Evolutionary conservation across 2,113 vertebrate species (phyloP).

Genomic region (Oreochromis niloticus): DNA sequence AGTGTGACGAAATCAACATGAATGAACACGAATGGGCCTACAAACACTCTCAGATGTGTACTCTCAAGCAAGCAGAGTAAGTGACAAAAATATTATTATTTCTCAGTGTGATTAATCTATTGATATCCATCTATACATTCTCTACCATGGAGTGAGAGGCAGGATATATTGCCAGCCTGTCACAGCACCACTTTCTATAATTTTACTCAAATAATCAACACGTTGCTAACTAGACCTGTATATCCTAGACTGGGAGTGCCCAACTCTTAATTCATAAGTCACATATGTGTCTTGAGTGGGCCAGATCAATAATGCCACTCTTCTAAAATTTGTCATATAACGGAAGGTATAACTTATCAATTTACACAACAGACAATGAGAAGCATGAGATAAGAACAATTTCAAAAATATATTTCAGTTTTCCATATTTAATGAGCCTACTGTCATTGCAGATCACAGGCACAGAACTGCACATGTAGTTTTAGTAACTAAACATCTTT

Average conservation of each 20-base stretch:
- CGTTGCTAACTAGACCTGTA: accelerated
- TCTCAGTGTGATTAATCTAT: not conserved
- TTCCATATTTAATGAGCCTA: not conserved
- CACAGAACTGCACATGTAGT: not conserved
- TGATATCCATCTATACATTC: not conserved
- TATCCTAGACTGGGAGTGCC: not conserved
- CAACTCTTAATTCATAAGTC: accelerated
- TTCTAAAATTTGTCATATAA: not conserved
- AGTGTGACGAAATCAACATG: not conserved
- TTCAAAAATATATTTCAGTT: not conserved
- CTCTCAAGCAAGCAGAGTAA: not conserved
- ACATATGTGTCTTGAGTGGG: not conserved
- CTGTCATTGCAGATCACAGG: not conserved
- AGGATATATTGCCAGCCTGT: not conserved
- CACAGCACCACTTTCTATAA: accelerated
- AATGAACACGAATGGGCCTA: not conserved
- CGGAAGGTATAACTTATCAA: not conserved
- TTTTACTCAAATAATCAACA: not conserved
- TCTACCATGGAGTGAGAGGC: not conserved
- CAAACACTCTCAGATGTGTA: not conserved
- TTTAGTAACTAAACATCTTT: not conserved
- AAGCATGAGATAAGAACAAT: not conserved
- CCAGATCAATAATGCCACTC: not conserved
- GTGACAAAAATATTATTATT: not conserved
- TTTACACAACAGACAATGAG: not conserved